Percentiles rank a stretch among this genome's conserved stretches.
phyloP scores from a whole-genome alignment of 2,888 invertebrate species.

The Aplocera efformata region DNA sequence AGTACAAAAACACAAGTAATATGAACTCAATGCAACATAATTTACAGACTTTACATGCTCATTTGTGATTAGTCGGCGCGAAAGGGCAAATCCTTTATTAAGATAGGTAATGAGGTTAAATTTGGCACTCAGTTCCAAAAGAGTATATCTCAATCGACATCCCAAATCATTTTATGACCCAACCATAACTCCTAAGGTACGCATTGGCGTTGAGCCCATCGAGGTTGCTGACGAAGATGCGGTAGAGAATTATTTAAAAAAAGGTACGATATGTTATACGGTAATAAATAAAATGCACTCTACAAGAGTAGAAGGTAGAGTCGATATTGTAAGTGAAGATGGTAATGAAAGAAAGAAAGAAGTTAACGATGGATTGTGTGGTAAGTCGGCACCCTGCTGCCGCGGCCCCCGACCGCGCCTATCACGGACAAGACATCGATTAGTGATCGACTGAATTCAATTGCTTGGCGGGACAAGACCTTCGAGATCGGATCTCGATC shows the following conservation, averaged over 20 bases:
- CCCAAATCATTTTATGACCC: conserved; percentile 55
- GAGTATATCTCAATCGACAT: conserved; percentile 37
- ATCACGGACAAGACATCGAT: conserved; percentile 81
- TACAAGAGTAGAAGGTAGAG: conserved; percentile 56
- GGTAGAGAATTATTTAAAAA: conserved; percentile 75
- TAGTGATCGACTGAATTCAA: conserved; percentile 81
- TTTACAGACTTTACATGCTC: conserved; percentile 79
- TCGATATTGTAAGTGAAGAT: conserved; percentile 60
- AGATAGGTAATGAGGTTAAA: conserved; percentile 81
- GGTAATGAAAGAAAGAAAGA: conserved; percentile 78
- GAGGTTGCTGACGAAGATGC: conserved; percentile 72
- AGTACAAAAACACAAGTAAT: conserved; percentile 65
- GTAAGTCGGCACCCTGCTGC: conserved; percentile 81
- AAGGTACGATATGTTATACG: conserved; percentile 64
- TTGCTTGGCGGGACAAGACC: conserved; percentile 74
- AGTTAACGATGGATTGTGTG: conserved; percentile 81
- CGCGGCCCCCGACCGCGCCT: conserved; percentile 77
- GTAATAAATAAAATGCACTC: conserved; percentile 60
- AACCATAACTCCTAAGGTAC: conserved; percentile 51
- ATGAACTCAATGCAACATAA: conserved; percentile 77
- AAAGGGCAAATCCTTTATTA: conserved; percentile 81
- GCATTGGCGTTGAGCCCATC: conserved; percentile 45
- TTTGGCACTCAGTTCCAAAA: conserved; percentile 48
- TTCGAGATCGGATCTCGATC: conserved; percentile 73
- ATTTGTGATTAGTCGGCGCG: conserved; percentile 80